Base-by-base conservation (phyloP, 2,113 vertebrate genomes). In the Hucho hucho region DNA sequence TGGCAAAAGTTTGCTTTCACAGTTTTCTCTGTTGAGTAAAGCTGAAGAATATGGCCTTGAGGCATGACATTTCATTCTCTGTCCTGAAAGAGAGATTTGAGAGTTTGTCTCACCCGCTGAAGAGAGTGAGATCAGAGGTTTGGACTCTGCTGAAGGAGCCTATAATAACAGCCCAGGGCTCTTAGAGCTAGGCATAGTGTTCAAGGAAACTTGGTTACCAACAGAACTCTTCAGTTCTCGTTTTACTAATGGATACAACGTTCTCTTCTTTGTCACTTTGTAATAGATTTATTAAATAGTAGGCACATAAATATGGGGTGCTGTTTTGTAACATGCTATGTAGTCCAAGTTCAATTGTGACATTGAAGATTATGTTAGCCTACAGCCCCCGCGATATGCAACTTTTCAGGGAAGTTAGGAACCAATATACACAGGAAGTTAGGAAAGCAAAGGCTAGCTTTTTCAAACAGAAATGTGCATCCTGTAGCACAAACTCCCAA, bases 131-230 rank as follows among this genome's bases (percentile, higher is more conserved):
- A 29, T 22, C 24, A 65, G 64, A 82, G 84, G 70, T 79, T 81
- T 84, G 88, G 85, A 68, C 80, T 75, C 78, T 74, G 87, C 72
- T 72, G 74, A 32, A 22, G 63, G 22, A 18, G 70, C 14, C 83
- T 83, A 85, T 84, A 86, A 87, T 80, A 79, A 70, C 76, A 68
- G 77, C 64, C 29, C n/a, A 28, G 64, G 12, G 76, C 64, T 72
- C 12, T 73, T 73, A 77, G n/a, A 53, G 20, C n/a, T 4, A 16
- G 47, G 49, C 16, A 4, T 53, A 53, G 47, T 4, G 14, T 53
- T 53, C 14, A 61, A 61, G 58, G n/a, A 61, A 61, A 61, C 58
- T 1, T 61, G 18, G 58, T 61, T 61, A 61, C n/a, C 58, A 61
- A 24, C 16, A 61, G 1, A 61, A 24, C 53, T n/a, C 5, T 56